Percentiles rank a stretch among this genome's conserved stretches.
phyloP scores from a whole-genome alignment of 2,888 invertebrate species.

The Patella pellucida region DNA sequence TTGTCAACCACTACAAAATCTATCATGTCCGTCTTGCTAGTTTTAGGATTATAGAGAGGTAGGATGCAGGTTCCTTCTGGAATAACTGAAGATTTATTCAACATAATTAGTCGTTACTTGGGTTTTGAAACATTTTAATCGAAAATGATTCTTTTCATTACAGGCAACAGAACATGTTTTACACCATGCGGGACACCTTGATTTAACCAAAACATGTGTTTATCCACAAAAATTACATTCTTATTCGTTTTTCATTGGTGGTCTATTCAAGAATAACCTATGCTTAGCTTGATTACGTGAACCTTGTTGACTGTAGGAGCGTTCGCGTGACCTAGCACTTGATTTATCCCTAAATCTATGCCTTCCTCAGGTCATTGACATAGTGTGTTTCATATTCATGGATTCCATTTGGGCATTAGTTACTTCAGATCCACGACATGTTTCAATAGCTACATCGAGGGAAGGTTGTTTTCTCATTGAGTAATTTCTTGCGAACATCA shows the following conservation, averaged over 20 bases:
- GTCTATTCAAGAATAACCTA: too few relatives aligned
- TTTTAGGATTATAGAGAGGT: constrained; percentile 20
- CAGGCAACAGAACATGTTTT: constrained; percentile 30
- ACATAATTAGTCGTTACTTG: constrained; percentile 26
- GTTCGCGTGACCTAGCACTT: too few relatives aligned
- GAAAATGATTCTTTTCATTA: constrained; percentile 34
- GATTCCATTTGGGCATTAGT: constrained; percentile 11
- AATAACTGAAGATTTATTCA: constrained; percentile 29
- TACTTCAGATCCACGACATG: constrained; percentile 19
- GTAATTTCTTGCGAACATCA: background rate
- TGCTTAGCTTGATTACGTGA: too few relatives aligned
- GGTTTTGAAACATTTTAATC: background rate
- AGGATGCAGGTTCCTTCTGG: constrained; percentile 29
- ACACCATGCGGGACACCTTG: constrained; percentile 37
- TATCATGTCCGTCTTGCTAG: constrained; percentile 8
- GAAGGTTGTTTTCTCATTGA: constrained; percentile 17
- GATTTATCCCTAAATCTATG: too few relatives aligned
- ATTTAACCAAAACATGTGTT: constrained; percentile 29
- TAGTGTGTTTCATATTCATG: background rate
- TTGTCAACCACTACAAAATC: constrained; percentile 22
- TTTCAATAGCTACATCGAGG: constrained; percentile 23
- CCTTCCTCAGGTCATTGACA: too few relatives aligned
- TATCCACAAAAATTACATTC: constrained; percentile 33
- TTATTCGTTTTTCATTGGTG: constrained; percentile 14
- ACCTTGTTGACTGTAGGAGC: too few relatives aligned